Evolutionary conservation across 2,113 vertebrate species (phyloP), one percentile per base, ranked within the genome.

Genomic region (Chaetorhynchus papuensis): DNA sequence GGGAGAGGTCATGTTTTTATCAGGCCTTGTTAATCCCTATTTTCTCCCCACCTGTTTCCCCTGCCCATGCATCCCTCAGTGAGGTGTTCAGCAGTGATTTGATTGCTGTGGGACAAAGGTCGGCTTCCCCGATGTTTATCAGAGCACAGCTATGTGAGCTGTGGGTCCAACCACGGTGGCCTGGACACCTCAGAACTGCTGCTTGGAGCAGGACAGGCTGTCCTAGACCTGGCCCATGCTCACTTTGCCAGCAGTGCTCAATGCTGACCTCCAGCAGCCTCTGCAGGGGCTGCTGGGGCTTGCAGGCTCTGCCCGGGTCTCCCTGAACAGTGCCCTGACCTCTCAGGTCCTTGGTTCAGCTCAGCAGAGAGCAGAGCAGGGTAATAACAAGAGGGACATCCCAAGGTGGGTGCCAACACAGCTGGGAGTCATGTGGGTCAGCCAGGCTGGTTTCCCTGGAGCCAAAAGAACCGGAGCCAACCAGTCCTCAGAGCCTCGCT

Each of bases 231-330:
- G 41, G 26, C 13, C 61, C 20, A 1, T 2, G 19, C 13, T 68
- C 7, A 1, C 19, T 56, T 70, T 64, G 45, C 44, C 39, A 13
- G 24, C 5, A 13, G 8, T 42, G 42, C 63, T 42, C 30, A 57
- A 20, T 39, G 13, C 2, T 49, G 54, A 57, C 10, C 35, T 24
- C 10, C 27, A 42, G 33, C 31, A 91, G 14, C 12, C 27, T 70
- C 44, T 26, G 10, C 6, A 10, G 50, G 47, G 28, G 3, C 44
- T 68, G 35, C 28, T 3, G 7, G 18, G 11, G 4, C 17, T 20
- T 0, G 0, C n/a, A 50, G 42, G 11, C n/a, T 76, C 87, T 70
- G n/a, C 64, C 54, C 0, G 0, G 2, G 2, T 60, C 57, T 69
- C 11, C 33, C 27, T 37, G 76, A 26, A 53, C 19, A 49, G 42